phyloP scores from a whole-genome alignment of 2,113 vertebrate genomes.

The Bubalus kerabau region DNA sequence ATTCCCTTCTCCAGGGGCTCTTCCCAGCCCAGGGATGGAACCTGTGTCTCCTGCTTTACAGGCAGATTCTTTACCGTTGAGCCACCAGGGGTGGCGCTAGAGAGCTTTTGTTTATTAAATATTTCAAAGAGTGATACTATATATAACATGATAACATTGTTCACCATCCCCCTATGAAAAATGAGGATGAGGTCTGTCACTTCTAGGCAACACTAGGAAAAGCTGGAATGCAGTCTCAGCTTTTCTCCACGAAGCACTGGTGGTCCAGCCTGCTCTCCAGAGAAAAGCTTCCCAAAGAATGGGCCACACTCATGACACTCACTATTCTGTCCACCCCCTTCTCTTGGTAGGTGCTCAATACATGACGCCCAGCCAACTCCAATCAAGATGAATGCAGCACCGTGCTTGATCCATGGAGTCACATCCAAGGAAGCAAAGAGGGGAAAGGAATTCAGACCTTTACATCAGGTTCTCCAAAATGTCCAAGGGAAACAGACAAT shows the following conservation, averaged over 20 bases:
- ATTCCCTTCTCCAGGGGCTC: neutral
- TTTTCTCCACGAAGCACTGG: neutral
- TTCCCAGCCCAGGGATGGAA: neutral
- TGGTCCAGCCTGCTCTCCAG: neutral
- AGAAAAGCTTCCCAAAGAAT: neutral
- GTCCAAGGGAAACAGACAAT: neutral
- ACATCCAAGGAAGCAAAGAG: neutral
- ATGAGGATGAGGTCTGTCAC: neutral
- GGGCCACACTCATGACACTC: fast-evolving
- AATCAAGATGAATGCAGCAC: fast-evolving
- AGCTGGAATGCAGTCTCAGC: no score
- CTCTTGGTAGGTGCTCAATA: fast-evolving
- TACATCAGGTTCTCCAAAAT: neutral
- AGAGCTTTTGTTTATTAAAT: neutral
- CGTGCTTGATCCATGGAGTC: fast-evolving
- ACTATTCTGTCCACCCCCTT: no score
- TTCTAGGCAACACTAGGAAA: neutral
- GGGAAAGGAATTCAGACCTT: neutral
- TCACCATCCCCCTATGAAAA: neutral
- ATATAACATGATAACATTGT: neutral
- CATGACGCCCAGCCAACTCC: fast-evolving
- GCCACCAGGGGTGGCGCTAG: neutral
- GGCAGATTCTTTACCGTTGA: neutral
- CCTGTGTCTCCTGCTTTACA: neutral
- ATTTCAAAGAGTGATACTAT: neutral